Conservation (phyloP, 53 echinoderm and acorn worm species). For the Henricia sp. region DNA sequence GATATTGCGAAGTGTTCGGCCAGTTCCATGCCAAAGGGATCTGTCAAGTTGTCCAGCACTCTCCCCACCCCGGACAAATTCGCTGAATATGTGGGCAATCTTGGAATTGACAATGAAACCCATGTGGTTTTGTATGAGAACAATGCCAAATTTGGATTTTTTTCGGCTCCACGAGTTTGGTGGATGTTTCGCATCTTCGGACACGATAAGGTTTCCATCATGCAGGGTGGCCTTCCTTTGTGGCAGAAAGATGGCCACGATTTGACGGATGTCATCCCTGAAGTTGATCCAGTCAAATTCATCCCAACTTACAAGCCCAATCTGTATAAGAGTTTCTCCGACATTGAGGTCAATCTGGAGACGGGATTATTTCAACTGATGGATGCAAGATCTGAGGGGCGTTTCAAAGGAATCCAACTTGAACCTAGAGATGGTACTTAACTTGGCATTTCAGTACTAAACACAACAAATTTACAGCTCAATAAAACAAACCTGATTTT, state of each 20-base stretch:
- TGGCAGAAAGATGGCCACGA: conserved; percentile 82
- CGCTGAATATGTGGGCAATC: conserved; percentile 71
- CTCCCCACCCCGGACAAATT: conserved; percentile 78
- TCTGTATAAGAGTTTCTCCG: conserved; percentile 73
- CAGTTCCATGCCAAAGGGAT: conserved; percentile 35
- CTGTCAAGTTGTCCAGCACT: conserved; percentile 58
- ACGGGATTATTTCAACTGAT: conserved; percentile 75
- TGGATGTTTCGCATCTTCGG: conserved; percentile 93
- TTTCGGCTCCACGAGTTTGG: conserved; percentile 88
- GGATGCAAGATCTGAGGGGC: conserved; percentile 82
- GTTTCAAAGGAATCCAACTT: conserved; percentile 66
- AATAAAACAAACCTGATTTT: too few relatives aligned
- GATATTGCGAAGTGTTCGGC: conserved; percentile 65
- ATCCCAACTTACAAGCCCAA: conserved; percentile 66
- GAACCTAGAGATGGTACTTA: conserved; percentile 93
- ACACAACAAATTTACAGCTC: too few relatives aligned
- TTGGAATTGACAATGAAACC: conserved; percentile 86
- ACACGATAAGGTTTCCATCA: conserved; percentile 79
- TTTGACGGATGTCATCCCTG: conserved; percentile 56
- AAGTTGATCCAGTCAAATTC: conserved; percentile 65
- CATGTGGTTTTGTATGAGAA: conserved; percentile 96
- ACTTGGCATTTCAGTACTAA: too few relatives aligned
- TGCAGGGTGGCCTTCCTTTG: conserved; percentile 81
- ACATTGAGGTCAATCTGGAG: conserved; percentile 75
- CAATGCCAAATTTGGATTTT: conserved; percentile 70